Percentiles rank a stretch among this genome's conserved stretches.
phyloP scores from a whole-genome alignment of 1,140 invertebrate species.

The Drosophila asahinai region DNA sequence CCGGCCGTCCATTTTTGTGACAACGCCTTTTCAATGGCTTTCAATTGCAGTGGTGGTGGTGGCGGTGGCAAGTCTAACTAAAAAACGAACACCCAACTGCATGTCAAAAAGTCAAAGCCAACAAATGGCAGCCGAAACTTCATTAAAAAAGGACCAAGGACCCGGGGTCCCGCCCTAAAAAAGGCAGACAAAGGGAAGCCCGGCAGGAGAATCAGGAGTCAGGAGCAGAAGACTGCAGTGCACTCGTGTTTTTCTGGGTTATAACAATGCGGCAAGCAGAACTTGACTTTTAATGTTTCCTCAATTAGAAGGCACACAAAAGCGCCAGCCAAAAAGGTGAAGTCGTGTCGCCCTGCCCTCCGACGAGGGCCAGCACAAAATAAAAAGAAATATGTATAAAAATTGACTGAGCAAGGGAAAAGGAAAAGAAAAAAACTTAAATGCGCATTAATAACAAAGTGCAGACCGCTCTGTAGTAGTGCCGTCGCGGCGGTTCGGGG shows the following conservation, averaged over 20 bases:
- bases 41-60: slow-evolving; percentile 56
- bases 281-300: slow-evolving; percentile 83
- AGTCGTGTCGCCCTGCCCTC: slow-evolving; percentile 53
- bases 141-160: slow-evolving; percentile 55
- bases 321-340: slow-evolving; percentile 74
- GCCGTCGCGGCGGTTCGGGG: slow-evolving; percentile 15
- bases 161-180: neutral
- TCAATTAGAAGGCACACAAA: slow-evolving; percentile 80
- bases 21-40: slow-evolving; percentile 65
- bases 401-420: slow-evolving; percentile 27
- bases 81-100: slow-evolving; percentile 32
- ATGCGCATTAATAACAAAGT: slow-evolving; percentile 83
- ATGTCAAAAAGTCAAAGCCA: slow-evolving; percentile 61
- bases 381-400: slow-evolving; percentile 29
- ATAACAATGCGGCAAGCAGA: slow-evolving; percentile 81
- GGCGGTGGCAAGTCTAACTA: slow-evolving; percentile 1
- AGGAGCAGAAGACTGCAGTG: slow-evolving; percentile 62
- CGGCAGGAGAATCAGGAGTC: slow-evolving; percentile 7
- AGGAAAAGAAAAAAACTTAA: slow-evolving; percentile 67
- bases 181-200: slow-evolving; percentile 22
- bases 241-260: slow-evolving; percentile 82
- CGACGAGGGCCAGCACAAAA: slow-evolving; percentile 5
- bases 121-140: slow-evolving; percentile 73
- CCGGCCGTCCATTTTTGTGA: slow-evolving; percentile 31
- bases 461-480: slow-evolving; percentile 44